phyloP scores from a whole-genome alignment of 1,140 invertebrate genomes.

The Rhopalosiphum maidis region DNA sequence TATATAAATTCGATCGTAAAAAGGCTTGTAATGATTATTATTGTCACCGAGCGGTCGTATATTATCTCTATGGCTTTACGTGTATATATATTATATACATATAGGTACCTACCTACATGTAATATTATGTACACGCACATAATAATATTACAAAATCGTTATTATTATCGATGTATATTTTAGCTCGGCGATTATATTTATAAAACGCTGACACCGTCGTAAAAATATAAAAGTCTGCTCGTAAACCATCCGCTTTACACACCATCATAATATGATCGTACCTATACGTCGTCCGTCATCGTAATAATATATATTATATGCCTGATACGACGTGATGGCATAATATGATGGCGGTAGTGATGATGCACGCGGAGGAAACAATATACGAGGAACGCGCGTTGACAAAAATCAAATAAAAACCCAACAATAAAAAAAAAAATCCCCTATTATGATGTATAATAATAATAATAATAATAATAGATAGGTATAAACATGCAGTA shows the following conservation, averaged over 20 bases:
- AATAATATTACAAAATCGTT: conserved; percentile 17
- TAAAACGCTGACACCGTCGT: conserved; percentile 22
- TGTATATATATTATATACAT: not conserved
- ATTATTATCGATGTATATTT: conserved; percentile 38
- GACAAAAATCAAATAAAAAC: conserved; percentile 7
- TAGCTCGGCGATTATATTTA: conserved; percentile 14
- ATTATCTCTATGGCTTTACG: not conserved
- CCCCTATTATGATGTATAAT: not conserved
- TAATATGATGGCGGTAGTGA: not conserved
- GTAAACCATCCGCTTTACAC: conserved; percentile 25
- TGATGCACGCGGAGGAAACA: not conserved
- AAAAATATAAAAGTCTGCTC: not conserved
- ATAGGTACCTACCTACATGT: not conserved
- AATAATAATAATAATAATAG: conserved; percentile 7
- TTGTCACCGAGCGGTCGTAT: conserved; percentile 7
- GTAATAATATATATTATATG: not conserved
- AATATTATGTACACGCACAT: not conserved
- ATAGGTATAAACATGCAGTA: not conserved
- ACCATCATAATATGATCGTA: not conserved
- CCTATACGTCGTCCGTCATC: not conserved
- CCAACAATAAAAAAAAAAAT: not conserved
- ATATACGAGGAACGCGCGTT: not conserved
- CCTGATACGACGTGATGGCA: not conserved
- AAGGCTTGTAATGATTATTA: conserved; percentile 48
- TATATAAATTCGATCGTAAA: conserved; percentile 14